Percentiles rank a stretch among this genome's conserved stretches.
These are phyloP conservation scores for Pocota personata DNA, from an alignment of 2,888 invertebrate species.

Conservation along the genomic window DNA sequence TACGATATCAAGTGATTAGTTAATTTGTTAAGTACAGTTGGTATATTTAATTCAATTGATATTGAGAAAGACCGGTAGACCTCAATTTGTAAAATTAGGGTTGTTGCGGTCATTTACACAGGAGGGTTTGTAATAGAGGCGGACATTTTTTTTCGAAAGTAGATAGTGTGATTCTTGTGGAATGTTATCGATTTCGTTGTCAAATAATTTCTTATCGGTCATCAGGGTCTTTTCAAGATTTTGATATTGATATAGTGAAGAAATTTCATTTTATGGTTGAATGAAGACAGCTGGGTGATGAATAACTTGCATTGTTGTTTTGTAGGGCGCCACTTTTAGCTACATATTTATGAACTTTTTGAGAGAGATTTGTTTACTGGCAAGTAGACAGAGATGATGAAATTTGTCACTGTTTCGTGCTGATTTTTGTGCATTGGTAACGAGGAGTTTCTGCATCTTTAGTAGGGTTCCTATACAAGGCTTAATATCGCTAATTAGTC, in stretches of 20 bases:
- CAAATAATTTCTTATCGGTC: not conserved
- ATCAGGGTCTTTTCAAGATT: not conserved
- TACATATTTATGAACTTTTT: not conserved
- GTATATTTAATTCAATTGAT: not conserved
- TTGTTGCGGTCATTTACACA: not conserved
- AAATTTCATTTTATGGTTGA: no score
- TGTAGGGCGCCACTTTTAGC: no score
- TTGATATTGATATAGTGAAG: no score
- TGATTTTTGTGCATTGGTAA: no score
- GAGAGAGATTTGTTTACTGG: not conserved
- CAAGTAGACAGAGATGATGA: not conserved
- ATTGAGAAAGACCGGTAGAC: not conserved
- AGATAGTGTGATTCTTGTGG: not conserved
- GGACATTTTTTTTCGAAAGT: not conserved
- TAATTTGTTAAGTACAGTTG: constrained; percentile 19
- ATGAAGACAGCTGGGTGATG: no score
- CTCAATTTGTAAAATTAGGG: not conserved
- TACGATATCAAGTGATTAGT: constrained; percentile 8
- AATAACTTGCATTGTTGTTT: not conserved
- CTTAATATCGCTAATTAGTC: no score
- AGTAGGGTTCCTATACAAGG: no score
- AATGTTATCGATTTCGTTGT: not conserved
- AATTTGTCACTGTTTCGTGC: no score
- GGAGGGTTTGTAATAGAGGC: not conserved
- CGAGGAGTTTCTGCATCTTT: no score